phyloP scores from a whole-genome alignment of 2,113 vertebrate genomes.

The Pelobates fuscus region DNA sequence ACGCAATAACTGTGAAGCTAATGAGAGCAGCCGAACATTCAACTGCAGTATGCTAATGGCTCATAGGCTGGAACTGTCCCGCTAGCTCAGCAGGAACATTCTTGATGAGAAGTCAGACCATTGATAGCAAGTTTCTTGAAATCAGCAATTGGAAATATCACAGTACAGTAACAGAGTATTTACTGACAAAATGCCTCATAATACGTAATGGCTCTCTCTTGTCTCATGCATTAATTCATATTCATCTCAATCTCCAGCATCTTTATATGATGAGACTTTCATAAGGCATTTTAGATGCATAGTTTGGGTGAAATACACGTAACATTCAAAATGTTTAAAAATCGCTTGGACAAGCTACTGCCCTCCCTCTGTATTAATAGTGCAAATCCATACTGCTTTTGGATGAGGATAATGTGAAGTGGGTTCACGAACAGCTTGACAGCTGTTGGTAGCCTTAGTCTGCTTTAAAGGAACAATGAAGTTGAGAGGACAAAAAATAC shows the following conservation, averaged over 20 bases:
- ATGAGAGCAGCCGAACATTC: background rate
- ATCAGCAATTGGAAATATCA: background rate
- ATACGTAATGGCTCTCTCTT: background rate
- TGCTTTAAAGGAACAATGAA: no score
- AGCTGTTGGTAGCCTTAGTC: no score
- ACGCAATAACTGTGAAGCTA: constrained; percentile 14
- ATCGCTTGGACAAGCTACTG: no score
- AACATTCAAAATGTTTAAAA: no score
- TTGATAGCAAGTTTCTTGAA: background rate
- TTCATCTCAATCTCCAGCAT: background rate
- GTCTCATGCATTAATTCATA: background rate
- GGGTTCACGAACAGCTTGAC: no score
- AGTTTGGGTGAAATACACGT: background rate
- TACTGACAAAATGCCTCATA: background rate
- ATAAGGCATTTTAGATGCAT: background rate
- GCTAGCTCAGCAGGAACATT: constrained; percentile 1
- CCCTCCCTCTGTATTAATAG: no score
- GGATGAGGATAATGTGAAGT: background rate
- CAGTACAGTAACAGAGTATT: constrained; percentile 1
- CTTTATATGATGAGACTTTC: background rate
- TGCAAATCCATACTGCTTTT: no score
- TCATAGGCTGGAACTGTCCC: background rate
- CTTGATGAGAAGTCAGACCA: constrained; percentile 3
- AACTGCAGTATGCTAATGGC: constrained; percentile 12
- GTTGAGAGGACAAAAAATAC: no score